Evolutionary conservation across 1,140 invertebrate genomes (phyloP), one percentile per base, ranked within the genome.

Genomic region (Drosophila littoralis): DNA sequence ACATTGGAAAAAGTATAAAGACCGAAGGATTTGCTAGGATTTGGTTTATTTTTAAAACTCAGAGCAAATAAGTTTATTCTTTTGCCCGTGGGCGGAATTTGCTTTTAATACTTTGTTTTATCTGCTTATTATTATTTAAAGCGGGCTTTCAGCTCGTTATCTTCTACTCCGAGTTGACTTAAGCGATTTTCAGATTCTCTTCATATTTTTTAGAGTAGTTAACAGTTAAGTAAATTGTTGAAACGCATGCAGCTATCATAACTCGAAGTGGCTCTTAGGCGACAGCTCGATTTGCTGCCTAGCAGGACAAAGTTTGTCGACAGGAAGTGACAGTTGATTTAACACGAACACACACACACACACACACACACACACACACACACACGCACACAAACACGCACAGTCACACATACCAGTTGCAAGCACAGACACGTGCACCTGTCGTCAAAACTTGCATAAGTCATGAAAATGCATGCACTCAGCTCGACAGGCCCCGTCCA

Each of bases 311-410:
- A 86, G 72, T 86, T 86, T 86, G 77, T 77, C 84, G 66, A 74
- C 84, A 89, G 84, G 83, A 86, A 86, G 76, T 86, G 83, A 89
- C 83, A 88, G 83, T 88, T 86, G 83, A 86, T 86, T 86, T 86
- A 86, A 89, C 83, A 86, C 84, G 76, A 68, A 68, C 46, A 66
- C 13, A 10, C 40, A 58, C 43, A 50, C 40, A 64, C 48, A 59
- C 2, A 40, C 59, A 46, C 22, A 36, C 12, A 40, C n/a, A 50
- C 35, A n/a, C n/a, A 68, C 46, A 66, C n/a, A 10, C 38, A 58
- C 48, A 48, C 40, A 67, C 48, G 51, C 2, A 40, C 59, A 46
- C 22, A 36, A 8, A 40, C n/a, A 50, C 35, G 17, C 22, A 22
- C 22, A 22, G 22, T 2, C 22, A 22, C 22, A 22, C 22, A 22